These are phyloP conservation scores for Anoplophora glabripennis DNA, from an alignment of 1,140 invertebrate genomes.

Conservation along the genomic window DNA sequence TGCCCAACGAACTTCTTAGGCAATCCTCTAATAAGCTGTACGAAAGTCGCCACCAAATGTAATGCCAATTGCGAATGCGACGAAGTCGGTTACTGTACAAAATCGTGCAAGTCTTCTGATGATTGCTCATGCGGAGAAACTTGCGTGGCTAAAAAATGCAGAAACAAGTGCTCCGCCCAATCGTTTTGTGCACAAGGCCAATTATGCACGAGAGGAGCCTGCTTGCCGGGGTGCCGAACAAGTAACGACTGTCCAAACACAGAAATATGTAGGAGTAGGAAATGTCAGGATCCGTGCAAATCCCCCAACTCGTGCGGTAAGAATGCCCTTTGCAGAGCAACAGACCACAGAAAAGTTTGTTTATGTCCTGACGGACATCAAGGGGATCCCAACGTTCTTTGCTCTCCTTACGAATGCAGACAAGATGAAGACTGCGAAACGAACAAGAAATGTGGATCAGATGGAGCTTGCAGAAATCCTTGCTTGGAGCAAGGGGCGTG, in stretches of 20 bases:
- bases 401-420: slow-evolving; percentile 73
- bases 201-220: slow-evolving; percentile 62
- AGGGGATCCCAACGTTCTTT: slow-evolving; percentile 72
- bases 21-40: slow-evolving; percentile 74
- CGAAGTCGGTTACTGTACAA: slow-evolving; percentile 72
- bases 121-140: slow-evolving; percentile 76
- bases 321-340: slow-evolving; percentile 72
- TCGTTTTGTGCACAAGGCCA: slow-evolving; percentile 49
- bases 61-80: slow-evolving; percentile 71
- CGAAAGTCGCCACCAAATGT: slow-evolving; percentile 63
- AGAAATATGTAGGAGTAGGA: slow-evolving; percentile 69
- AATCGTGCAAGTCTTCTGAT: slow-evolving; percentile 61
- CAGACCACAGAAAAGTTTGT: slow-evolving; percentile 77
- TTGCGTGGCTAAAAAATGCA: slow-evolving; percentile 62
- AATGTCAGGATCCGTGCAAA: slow-evolving; percentile 76
- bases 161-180: slow-evolving; percentile 58
- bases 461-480: slow-evolving; percentile 78
- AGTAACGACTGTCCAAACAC: slow-evolving; percentile 78
- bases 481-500: slow-evolving; percentile 74
- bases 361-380: slow-evolving; percentile 80
- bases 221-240: slow-evolving; percentile 70
- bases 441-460: slow-evolving; percentile 71
- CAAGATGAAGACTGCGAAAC: slow-evolving; percentile 73
- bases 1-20: slow-evolving; percentile 78
- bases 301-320: slow-evolving; percentile 64